Evolutionary conservation across 1,140 invertebrate species (phyloP), one percentile per base, ranked within the genome.

Genomic region (Camponotus floridanus): DNA sequence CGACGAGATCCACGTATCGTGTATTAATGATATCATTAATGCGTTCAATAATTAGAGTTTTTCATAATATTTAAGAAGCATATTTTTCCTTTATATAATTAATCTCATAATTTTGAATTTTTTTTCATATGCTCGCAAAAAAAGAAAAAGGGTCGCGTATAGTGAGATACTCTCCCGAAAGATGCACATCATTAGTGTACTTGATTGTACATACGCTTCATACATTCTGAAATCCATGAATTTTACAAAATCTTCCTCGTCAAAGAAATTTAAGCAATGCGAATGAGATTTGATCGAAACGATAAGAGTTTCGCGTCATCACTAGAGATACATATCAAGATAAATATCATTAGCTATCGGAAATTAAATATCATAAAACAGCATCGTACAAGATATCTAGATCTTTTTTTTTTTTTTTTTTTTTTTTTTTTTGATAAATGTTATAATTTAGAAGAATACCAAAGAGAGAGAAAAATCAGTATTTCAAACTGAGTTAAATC

Each of bases 331-430:
- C 7, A 7, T 42, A 7, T 7, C 57, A 57, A 73, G 31, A 13
- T 73, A 73, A 83, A 83, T 57, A 74, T 74, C 36, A 9, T 57
- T 61, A 83, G 42, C 18, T 42, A 33, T 33, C 21, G 26, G 26
- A 26, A 26, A 1, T 83, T 83, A 36, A 74, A 73, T 45, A 64
- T 78, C 59, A 5, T 78, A 76, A 76, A 76, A 8, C 4, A 11
- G 39, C 8, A 65, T 45, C 8, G 42, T 64, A 6, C 2, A 18
- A 45, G 18, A 33, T 64, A n/a, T 1, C n/a, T 26, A 26, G 26
- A 15, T 42, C 51, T 3, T 13, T 26, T 26, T 26, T 26, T 26
- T 26, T 26, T 1, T 3, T 13, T 26, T 26, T 26, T 26, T 26
- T 26, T 26, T 3, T 13, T 26, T 26, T 26, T 26, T 26, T 26